phyloP scores from a whole-genome alignment of 2,888 invertebrate genomes.

The Tethea ocularis region DNA sequence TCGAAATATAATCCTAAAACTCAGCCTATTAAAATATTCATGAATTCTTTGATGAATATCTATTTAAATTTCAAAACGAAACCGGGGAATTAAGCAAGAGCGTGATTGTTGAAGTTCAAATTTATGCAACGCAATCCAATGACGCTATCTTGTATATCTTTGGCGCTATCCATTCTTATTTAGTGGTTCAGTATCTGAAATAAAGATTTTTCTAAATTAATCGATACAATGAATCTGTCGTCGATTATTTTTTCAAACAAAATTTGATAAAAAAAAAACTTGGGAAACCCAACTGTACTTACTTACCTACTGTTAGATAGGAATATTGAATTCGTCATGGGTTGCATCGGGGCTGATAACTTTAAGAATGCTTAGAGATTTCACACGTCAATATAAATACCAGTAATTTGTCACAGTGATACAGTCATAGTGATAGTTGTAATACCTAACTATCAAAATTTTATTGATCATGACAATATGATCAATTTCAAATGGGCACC shows the following conservation, averaged over 20 bases:
- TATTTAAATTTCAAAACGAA: neutral
- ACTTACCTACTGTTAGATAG: neutral
- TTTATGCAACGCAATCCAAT: neutral
- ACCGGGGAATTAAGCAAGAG: neutral
- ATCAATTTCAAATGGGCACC: too few species aligned
- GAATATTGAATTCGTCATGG: neutral
- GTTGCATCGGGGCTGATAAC: too few species aligned
- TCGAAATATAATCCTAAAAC: neutral
- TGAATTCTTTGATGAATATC: neutral
- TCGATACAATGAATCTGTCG: too few species aligned
- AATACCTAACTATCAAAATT: too few species aligned
- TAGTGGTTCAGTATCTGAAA: too few species aligned
- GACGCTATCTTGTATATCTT: too few species aligned
- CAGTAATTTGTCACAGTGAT: too few species aligned
- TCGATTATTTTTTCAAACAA: neutral
- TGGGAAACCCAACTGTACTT: neutral
- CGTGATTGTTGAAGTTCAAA: neutral
- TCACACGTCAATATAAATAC: too few species aligned
- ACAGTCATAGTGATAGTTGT: too few species aligned
- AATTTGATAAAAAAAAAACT: neutral
- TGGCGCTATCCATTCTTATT: too few species aligned
- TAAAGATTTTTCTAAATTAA: neutral
- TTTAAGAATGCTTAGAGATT: too few species aligned
- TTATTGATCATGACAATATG: too few species aligned
- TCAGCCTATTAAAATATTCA: constrained; percentile 1